These are phyloP conservation scores for Turritopsis rubra DNA, from an alignment of 30 jellyfish, hydroid and myxozoan genomes.

Conservation along the genomic window DNA sequence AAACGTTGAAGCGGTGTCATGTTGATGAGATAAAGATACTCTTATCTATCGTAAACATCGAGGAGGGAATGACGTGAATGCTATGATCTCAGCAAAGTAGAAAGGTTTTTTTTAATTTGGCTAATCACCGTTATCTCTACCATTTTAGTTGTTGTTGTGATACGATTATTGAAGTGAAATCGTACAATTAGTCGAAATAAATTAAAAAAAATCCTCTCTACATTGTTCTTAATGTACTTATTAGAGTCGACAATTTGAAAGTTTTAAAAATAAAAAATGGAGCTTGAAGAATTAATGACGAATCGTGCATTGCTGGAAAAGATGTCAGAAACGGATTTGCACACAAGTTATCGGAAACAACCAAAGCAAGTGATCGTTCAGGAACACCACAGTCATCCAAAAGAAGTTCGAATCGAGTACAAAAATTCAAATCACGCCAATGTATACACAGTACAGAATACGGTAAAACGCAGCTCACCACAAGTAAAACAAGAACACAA, in stretches of 20 bases:
- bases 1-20: background rate
- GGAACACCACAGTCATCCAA: constrained; percentile 20
- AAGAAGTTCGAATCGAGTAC: constrained; percentile 35
- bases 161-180: background rate
- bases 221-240: background rate
- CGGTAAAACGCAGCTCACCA: constrained; percentile 8
- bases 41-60: background rate
- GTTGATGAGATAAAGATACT: background rate
- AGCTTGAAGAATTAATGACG: constrained; percentile 32
- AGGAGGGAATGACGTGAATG: background rate
- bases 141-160: background rate
- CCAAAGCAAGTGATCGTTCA: constrained; percentile 27
- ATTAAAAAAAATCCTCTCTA: background rate
- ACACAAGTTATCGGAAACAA: constrained; percentile 8
- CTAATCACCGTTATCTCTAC: background rate
- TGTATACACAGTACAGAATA: background rate
- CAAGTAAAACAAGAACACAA: background rate
- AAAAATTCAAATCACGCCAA: constrained; percentile 11
- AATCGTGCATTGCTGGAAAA: constrained; percentile 31
- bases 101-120: background rate
- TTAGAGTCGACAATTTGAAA: background rate
- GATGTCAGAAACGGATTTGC: constrained; percentile 29
- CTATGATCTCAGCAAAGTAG: background rate
- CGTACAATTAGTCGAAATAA: background rate
- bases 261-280: background rate